Conservation (phyloP, 2,797 vertebrate genomes). For the Nannoperca australis region DNA sequence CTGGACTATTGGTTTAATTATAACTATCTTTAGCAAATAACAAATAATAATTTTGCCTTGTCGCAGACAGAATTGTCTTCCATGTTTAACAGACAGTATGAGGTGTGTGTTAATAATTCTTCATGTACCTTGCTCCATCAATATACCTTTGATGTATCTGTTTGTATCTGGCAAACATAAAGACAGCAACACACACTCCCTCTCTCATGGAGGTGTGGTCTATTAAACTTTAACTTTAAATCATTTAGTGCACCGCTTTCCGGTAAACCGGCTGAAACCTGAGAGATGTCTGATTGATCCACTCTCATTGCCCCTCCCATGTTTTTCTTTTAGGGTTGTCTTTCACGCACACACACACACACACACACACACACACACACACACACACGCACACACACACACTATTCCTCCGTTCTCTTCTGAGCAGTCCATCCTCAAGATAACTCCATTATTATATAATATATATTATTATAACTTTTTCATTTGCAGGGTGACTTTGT, state of each 20-base stretch:
- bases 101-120: neutral
- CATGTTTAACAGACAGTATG: neutral
- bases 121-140: neutral
- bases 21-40: neutral
- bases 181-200: neutral
- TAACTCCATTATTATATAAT: conserved; percentile 9
- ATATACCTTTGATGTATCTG: neutral
- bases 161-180: conserved; percentile 2
- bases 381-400: neutral
- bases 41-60: too few relatives aligned
- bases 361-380: neutral
- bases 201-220: conserved; percentile 18
- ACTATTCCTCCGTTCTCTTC: conserved; percentile 10
- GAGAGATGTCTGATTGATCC: conserved; percentile 67
- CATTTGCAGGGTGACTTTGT: conserved; percentile 4
- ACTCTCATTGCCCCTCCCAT: conserved; percentile 8
- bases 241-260: conserved; percentile 62
- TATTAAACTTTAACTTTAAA: conserved; percentile 38
- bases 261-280: conserved; percentile 74
- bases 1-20: neutral
- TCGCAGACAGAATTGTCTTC: neutral
- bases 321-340: conserved; percentile 12
- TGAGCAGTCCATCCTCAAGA: neutral
- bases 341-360: neutral
- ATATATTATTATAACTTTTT: neutral